phyloP scores from a whole-genome alignment of 2,888 invertebrate genomes.

The Rotaria socialis region DNA sequence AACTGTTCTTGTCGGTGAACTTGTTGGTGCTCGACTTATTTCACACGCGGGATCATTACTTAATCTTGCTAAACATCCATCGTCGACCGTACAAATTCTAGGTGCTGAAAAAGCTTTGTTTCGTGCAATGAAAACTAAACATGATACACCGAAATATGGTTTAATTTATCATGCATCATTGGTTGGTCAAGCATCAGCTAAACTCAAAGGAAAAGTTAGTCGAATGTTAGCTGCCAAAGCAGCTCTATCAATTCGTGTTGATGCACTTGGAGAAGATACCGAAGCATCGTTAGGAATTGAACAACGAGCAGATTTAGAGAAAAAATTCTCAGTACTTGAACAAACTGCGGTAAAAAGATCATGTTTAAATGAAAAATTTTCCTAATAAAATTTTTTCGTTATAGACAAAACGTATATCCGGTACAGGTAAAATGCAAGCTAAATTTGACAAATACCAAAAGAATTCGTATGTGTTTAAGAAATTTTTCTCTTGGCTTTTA shows the following conservation, averaged over 20 bases:
- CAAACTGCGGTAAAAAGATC: conserved; percentile 71
- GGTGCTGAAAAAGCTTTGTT: conserved; percentile 97
- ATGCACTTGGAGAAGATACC: conserved; percentile 85
- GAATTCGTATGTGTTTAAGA: not conserved
- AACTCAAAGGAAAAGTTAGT: conserved; percentile 81
- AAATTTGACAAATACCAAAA: conserved; percentile 79
- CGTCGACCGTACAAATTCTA: conserved; percentile 92
- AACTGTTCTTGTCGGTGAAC: conserved; percentile 87
- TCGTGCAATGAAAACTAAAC: conserved; percentile 89
- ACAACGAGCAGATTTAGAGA: conserved; percentile 81
- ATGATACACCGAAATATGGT: conserved; percentile 97
- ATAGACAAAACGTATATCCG: conserved; percentile 71
- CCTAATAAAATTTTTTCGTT: not conserved
- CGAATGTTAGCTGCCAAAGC: conserved; percentile 95
- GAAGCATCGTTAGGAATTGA: conserved; percentile 77
- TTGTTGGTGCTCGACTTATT: conserved; percentile 91
- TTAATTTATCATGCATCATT: conserved; percentile 91
- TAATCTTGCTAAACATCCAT: conserved; percentile 92
- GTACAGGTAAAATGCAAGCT: conserved; percentile 77
- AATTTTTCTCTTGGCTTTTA: no score
- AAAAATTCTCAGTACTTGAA: conserved; percentile 69
- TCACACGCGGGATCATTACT: conserved; percentile 88
- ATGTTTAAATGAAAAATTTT: conserved; percentile 1
- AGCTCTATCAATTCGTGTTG: conserved; percentile 82
- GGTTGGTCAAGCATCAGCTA: conserved; percentile 80